Conservation (phyloP, 2,797 vertebrate genomes). For the Sebastes taczanowskii region DNA sequence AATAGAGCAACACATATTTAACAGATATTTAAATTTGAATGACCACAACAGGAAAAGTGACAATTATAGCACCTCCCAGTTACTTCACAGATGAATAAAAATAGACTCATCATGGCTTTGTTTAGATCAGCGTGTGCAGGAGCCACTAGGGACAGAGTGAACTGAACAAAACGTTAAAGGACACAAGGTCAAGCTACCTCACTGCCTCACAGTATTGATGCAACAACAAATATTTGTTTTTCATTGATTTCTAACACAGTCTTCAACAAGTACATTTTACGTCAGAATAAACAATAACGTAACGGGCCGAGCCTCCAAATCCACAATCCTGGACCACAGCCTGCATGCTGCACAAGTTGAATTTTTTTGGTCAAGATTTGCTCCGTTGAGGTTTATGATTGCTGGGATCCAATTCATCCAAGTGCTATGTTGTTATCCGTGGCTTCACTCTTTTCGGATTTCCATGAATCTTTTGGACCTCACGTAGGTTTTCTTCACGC, state of each 20-base stretch:
- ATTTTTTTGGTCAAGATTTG: slow-evolving; percentile 14
- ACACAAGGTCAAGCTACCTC: background rate
- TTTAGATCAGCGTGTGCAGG: slow-evolving; percentile 11
- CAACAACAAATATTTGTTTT: background rate
- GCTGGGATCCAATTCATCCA: slow-evolving; percentile 20
- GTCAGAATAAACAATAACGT: slow-evolving; percentile 9
- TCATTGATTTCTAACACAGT: background rate
- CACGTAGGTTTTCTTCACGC: slow-evolving; percentile 17
- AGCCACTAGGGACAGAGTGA: background rate
- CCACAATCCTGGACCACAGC: background rate
- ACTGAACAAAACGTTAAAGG: slow-evolving; percentile 5
- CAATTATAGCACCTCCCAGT: background rate
- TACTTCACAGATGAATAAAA: slow-evolving; percentile 1
- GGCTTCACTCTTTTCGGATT: slow-evolving; percentile 19
- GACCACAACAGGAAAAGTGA: background rate
- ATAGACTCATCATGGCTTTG: background rate
- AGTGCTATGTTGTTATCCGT: slow-evolving; percentile 13
- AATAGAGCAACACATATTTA: background rate
- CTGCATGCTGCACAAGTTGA: background rate
- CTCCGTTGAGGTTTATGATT: slow-evolving; percentile 29
- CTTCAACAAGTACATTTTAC: background rate
- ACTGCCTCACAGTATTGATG: background rate
- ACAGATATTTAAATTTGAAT: background rate
- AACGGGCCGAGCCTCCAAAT: background rate
- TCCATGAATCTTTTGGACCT: slow-evolving; percentile 14